These are phyloP conservation scores for Adineta ricciae DNA, from an alignment of 2,888 invertebrate species.

Conservation along the genomic window DNA sequence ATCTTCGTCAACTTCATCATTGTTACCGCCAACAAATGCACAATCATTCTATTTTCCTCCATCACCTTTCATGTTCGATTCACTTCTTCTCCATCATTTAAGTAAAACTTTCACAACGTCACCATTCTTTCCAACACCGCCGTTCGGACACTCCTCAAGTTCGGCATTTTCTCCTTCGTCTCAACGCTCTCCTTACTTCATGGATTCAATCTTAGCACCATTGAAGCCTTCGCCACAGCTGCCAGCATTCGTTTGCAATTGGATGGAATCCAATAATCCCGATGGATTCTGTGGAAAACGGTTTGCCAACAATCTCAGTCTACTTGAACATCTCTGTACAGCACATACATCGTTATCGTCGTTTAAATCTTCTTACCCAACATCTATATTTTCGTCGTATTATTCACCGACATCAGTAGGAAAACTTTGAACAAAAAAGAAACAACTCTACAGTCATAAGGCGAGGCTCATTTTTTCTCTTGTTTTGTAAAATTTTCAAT, in stretches of 20 bases:
- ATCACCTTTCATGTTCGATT: neutral
- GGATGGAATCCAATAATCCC: neutral
- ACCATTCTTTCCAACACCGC: neutral
- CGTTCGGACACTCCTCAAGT: neutral
- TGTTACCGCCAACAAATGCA: neutral
- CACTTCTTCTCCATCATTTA: slow-evolving; percentile 1
- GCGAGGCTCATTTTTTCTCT: neutral
- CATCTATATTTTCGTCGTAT: neutral
- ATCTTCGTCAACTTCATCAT: neutral
- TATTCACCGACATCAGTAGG: neutral
- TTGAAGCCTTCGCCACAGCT: neutral
- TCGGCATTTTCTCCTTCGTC: neutral
- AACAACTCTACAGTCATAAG: neutral
- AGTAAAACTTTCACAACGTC: neutral
- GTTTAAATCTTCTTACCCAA: neutral
- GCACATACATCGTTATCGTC: slow-evolving; percentile 5
- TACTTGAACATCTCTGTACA: slow-evolving; percentile 12
- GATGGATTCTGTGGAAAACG: slow-evolving; percentile 8
- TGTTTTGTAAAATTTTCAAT: neutral
- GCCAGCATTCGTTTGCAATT: slow-evolving; percentile 5
- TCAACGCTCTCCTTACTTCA: neutral
- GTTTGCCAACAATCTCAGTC: neutral
- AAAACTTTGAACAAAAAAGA: neutral
- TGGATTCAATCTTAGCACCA: neutral
- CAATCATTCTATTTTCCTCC: neutral